These are phyloP conservation scores for Steatocranus sp. DNA, from an alignment of 2,797 vertebrate genomes.

Conservation along the genomic window DNA sequence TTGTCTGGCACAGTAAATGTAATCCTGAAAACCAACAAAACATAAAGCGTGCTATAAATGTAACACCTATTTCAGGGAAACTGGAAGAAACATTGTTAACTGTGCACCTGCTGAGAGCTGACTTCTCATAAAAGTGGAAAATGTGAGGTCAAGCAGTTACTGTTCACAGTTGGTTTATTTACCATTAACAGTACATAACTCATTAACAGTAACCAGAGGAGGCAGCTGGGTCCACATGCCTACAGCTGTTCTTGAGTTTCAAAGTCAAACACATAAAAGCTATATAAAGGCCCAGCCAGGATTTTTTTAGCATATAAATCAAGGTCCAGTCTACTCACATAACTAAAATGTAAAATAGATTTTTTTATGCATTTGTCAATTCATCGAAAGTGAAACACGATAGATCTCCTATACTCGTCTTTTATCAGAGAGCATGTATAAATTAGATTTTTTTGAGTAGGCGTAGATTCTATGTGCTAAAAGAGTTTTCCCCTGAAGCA, in stretches of 20 bases:
- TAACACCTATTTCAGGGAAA: neutral
- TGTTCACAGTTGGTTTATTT: constrained; percentile 10
- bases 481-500: neutral
- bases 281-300: neutral
- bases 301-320: neutral
- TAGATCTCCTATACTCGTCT: neutral
- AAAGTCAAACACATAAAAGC: neutral
- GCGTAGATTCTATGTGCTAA: neutral
- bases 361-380: neutral
- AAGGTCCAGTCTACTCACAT: neutral
- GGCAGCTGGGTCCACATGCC: neutral
- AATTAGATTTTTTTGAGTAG: neutral
- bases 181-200: neutral
- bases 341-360: neutral
- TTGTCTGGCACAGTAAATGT: neutral
- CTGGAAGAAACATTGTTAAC: neutral
- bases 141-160: neutral
- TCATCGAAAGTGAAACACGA: neutral
- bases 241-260: constrained; percentile 8
- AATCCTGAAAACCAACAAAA: neutral
- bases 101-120: neutral
- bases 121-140: neutral
- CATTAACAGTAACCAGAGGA: constrained; percentile 16
- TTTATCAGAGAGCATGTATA: neutral
- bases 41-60: neutral